Evolutionary conservation across 2,797 vertebrate species (phyloP).

Genomic region (Melanotaenia maccullochi): DNA sequence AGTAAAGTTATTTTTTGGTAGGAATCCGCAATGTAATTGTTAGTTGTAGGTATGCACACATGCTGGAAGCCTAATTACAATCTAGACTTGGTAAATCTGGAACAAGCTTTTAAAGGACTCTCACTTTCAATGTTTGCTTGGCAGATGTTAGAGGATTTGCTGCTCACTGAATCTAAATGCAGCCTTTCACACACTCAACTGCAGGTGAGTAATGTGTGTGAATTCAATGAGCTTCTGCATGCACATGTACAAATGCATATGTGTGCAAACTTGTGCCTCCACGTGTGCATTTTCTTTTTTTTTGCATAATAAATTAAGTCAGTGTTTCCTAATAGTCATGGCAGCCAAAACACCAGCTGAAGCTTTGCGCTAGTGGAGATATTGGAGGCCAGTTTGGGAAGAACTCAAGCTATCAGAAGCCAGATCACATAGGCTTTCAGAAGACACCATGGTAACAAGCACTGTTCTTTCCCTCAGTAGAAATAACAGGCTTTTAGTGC

Average conservation of each 20-base stretch:
- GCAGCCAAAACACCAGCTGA: slow-evolving; percentile 56
- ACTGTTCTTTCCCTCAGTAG: slow-evolving; percentile 38
- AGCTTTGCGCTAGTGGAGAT: slow-evolving; percentile 45
- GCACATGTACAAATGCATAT: not conserved
- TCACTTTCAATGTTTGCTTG: slow-evolving; percentile 54
- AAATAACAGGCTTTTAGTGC: slow-evolving; percentile 64
- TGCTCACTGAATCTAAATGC: slow-evolving; percentile 64
- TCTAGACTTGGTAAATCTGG: slow-evolving; percentile 71
- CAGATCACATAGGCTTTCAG: slow-evolving; percentile 69
- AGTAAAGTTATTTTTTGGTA: slow-evolving; percentile 67
- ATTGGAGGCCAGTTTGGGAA: slow-evolving; percentile 60
- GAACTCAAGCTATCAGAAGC: slow-evolving; percentile 73
- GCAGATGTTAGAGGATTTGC: slow-evolving; percentile 57
- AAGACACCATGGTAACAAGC: slow-evolving; percentile 57
- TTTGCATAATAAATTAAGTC: slow-evolving; percentile 36
- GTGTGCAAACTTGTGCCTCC: slow-evolving; percentile 18
- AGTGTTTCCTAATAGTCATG: slow-evolving; percentile 38
- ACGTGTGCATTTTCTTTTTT: slow-evolving; percentile 20
- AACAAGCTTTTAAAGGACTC: slow-evolving; percentile 69
- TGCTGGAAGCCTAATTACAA: slow-evolving; percentile 82
- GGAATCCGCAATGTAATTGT: slow-evolving; percentile 74
- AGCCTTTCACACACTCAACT: slow-evolving; percentile 48
- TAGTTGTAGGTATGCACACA: slow-evolving; percentile 75
- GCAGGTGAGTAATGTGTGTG: slow-evolving; percentile 53
- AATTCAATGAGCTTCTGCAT: slow-evolving; percentile 16